Evolutionary conservation across 2,797 vertebrate species (phyloP), one percentile per base, ranked within the genome.

Genomic region (Neomorphus geoffroyi): DNA sequence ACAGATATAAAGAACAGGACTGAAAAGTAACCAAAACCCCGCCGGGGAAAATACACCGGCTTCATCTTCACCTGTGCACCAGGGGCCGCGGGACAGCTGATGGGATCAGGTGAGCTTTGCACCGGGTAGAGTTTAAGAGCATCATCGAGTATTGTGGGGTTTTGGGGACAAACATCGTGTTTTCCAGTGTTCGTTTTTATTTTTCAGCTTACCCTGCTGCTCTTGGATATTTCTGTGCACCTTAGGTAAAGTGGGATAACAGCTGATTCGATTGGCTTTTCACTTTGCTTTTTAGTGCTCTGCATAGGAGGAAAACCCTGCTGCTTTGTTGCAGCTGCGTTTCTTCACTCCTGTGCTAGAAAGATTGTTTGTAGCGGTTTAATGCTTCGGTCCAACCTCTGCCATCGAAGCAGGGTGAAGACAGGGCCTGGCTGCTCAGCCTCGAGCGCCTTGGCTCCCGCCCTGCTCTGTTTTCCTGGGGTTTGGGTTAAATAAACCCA

Each of bases 91-190:
- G 89, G 96, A 95, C 97, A 91, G 97, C 96, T 97, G 82, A 92
- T 46, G 78, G 93, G 96, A 95, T 75, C 97, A 98, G 98, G 98
- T 98, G 98, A 98, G 98, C 96, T 89, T 35, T 53, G 72, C 83
- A 81, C 3, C 37, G 48, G 66, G 73, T 13, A 37, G 15, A 39
- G 13, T 14, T 88, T 72, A 32, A 8, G 13, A 48, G 10, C 46
- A 21, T 41, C 35, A 1, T 41, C 13, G 50, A 27, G 33, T 27
- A 13, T 32, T 5, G 9, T 13, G 45, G 56, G 18, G 65, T 37
- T 86, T 22, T 19, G 11, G 28, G 61, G 32, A 8, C 65, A 58
- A 78, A 83, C 62, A 43, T 72, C 19, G 1, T 28, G 43, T 43
- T 83, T 92, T 54, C 19, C 51, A 19, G 35, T 30, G 22, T 27